A percentile compares a stretch with the other conserved stretches of the same genome.
phyloP scores from a whole-genome alignment of 2,113 vertebrate species.

The Lophochroa leadbeateri region DNA sequence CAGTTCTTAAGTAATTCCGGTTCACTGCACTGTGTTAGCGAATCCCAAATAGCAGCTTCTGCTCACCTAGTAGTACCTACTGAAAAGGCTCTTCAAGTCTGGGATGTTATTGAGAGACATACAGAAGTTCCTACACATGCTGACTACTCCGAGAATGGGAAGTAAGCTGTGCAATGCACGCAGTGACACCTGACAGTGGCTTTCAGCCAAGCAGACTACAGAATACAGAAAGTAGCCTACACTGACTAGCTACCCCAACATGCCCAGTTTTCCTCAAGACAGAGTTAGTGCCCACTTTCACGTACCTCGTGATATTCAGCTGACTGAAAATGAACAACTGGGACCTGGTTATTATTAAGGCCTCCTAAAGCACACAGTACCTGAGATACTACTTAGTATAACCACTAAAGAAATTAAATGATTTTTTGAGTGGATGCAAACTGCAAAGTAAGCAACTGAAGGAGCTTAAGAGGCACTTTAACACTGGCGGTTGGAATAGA shows the following conservation, averaged over 20 bases:
- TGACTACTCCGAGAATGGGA: neutral
- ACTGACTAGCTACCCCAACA: neutral
- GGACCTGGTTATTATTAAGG: neutral
- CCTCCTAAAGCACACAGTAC: neutral
- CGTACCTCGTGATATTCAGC: neutral
- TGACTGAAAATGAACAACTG: neutral
- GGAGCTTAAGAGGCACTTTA: neutral
- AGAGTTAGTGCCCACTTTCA: neutral
- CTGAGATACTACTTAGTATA: neutral
- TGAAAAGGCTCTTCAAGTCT: constrained; percentile 30
- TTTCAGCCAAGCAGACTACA: neutral
- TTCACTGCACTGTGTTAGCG: neutral
- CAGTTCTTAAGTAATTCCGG: neutral
- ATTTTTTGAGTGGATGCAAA: neutral
- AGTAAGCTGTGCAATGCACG: neutral
- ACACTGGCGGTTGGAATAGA: neutral
- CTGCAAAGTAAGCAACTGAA: neutral
- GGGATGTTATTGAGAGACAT: neutral
- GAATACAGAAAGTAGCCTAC: neutral
- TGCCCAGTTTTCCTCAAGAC: neutral
- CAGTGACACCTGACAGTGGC: neutral
- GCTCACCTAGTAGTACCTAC: neutral
- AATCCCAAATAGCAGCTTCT: neutral
- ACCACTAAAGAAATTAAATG: neutral
- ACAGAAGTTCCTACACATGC: neutral